A percentile compares a stretch with the other conserved stretches of the same genome.
phyloP scores from a whole-genome alignment of 2,797 vertebrate genomes.

The Parotocinclus haroldoi region DNA sequence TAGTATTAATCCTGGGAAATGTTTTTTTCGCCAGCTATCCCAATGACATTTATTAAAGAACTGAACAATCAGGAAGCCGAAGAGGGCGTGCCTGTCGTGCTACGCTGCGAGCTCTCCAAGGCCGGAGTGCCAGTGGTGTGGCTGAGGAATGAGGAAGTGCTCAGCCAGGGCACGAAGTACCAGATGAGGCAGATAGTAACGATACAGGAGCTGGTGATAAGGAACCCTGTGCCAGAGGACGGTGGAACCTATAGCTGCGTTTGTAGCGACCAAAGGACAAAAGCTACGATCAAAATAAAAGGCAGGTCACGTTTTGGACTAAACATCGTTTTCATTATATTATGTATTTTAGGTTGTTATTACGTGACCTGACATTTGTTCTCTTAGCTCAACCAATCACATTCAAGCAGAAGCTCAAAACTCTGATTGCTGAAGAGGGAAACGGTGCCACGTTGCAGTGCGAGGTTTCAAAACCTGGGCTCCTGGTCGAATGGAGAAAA shows the following conservation, averaged over 20 bases:
- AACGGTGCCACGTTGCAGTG: conserved; percentile 64
- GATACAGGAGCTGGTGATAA: conserved; percentile 77
- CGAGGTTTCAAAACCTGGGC: conserved; percentile 68
- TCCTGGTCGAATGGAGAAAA: conserved; percentile 67
- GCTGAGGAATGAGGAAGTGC: conserved; percentile 65
- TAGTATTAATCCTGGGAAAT: too few species aligned
- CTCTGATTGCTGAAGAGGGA: conserved; percentile 65
- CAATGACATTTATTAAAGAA: conserved; percentile 67
- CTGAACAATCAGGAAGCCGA: conserved; percentile 64
- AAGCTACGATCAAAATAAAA: conserved; percentile 76
- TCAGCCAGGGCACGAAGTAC: conserved; percentile 72
- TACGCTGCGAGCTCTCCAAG: conserved; percentile 80
- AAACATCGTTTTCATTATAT: too few species aligned
- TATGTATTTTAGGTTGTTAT: too few species aligned
- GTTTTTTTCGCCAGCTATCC: conserved; percentile 56
- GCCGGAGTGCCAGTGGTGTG: conserved; percentile 66
- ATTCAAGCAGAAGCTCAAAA: conserved; percentile 75
- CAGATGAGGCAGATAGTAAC: conserved; percentile 76
- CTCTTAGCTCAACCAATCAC: conserved; percentile 70
- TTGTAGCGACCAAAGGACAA: conserved; percentile 81
- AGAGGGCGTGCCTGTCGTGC: conserved; percentile 64
- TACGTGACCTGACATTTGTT: too few species aligned
- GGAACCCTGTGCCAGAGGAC: conserved; percentile 75
- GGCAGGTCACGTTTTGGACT: conserved; percentile 61
- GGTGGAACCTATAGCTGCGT: conserved; percentile 82